A percentile compares a stretch with the other conserved stretches of the same genome.
These are phyloP conservation scores for Iguana delicatissima DNA, from an alignment of 2,797 vertebrate genomes.

Conservation along the genomic window DNA sequence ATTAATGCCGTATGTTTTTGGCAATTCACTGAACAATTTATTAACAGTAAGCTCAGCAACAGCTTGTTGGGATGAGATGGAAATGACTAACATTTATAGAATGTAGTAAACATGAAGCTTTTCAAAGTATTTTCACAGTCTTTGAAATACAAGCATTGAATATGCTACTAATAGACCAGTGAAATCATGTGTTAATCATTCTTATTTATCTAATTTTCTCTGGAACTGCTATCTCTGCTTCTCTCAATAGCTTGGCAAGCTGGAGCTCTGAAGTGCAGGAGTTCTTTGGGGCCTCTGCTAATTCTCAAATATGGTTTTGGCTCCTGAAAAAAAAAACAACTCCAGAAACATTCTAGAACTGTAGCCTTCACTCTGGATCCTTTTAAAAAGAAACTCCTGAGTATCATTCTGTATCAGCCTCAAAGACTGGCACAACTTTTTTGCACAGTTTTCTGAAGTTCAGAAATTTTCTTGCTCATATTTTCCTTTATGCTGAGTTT, in stretches of 20 bases:
- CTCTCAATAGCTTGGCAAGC: neutral
- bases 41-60: conserved; percentile 14
- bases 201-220: neutral
- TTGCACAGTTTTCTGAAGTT: neutral
- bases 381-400: neutral
- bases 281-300: neutral
- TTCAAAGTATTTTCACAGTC: conserved; percentile 21
- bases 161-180: neutral
- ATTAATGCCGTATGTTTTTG: conserved; percentile 51
- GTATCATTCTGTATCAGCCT: neutral
- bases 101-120: neutral
- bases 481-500: neutral
- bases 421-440: neutral
- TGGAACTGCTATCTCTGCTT: neutral
- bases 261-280: neutral
- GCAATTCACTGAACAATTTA: conserved; percentile 47
- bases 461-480: neutral
- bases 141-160: conserved; percentile 24
- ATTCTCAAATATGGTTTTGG: neutral
- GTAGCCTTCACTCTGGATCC: neutral
- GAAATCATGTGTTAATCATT: neutral
- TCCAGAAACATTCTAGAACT: neutral
- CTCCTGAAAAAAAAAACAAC: neutral
- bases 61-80: conserved; percentile 39
- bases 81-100: conserved; percentile 24